These are phyloP conservation scores for Diorhabda carinulata DNA, from an alignment of 1,140 invertebrate genomes.

Conservation along the genomic window DNA sequence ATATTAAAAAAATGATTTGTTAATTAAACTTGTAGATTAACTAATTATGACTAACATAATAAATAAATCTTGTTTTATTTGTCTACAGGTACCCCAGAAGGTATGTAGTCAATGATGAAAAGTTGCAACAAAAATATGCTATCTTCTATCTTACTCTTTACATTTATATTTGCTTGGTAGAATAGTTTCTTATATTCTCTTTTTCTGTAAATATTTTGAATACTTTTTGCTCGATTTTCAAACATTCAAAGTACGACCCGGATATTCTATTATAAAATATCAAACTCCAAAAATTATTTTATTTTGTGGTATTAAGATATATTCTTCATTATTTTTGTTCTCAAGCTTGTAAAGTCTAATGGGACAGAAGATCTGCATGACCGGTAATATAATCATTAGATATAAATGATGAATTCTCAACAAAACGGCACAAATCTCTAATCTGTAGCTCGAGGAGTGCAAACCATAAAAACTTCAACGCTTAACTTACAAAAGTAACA, in stretches of 20 bases:
- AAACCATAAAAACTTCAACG: no score
- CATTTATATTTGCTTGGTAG: conserved; percentile 19
- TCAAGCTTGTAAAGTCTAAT: no score
- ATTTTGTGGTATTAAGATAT: no score
- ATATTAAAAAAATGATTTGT: neutral
- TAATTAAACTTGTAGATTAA: conserved; percentile 1
- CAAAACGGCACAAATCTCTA: no score
- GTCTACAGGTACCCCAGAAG: conserved; percentile 51
- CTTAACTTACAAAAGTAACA: no score
- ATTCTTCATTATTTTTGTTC: no score
- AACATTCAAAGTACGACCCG: neutral
- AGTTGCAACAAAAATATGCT: conserved; percentile 29
- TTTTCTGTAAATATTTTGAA: neutral
- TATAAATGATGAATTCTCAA: no score
- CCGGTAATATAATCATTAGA: no score
- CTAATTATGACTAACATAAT: neutral
- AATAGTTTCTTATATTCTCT: conserved; percentile 2
- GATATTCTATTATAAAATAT: no score
- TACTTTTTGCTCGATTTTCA: neutral
- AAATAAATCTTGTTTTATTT: conserved; percentile 43
- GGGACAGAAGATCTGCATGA: no score
- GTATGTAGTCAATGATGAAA: conserved; percentile 45
- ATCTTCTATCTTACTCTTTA: conserved; percentile 19
- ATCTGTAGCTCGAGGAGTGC: no score
- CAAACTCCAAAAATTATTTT: no score